Base-by-base conservation (phyloP, 1,140 invertebrate genomes). In the Trialeurodes vaporariorum region DNA sequence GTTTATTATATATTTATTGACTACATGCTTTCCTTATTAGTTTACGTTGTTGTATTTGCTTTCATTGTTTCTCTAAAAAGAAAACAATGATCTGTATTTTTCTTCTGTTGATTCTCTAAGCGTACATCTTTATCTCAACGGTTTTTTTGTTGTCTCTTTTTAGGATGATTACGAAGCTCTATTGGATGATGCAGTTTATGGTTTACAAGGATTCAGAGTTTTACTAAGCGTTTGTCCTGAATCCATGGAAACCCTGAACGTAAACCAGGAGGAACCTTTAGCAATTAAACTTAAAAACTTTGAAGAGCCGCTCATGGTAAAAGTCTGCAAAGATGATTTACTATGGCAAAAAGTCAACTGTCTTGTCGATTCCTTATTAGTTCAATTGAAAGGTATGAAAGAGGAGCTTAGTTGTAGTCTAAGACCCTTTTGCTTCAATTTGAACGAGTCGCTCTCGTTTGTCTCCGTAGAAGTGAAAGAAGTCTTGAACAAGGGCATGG, bases 221-320 rank as follows among this genome's bases (percentile, higher is more conserved):
- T 77, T 86, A 13, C 64, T 88, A 2, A 79, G 86, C 73, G 79
- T 85, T 34, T 84, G 83, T 71, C 86, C 86, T 21, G 76, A 76
- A 68, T 77, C 34, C 23, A n/a, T n/a, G n/a, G 34, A 65, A 2
- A 2, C 22, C 23, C 1, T 49, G 34, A 49, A 17, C 34, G 34
- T 9, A 17, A 49, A 49, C 17, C 34, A 49, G 17, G 34, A 49
- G 5, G 34, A 49, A 49, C 5, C 17, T 9, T 49, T 49, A 17
- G 5, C 34, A 49, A 49, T 77, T 11, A 72, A 64, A 2, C 65
- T 80, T 1, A 25, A 72, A 11, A 72, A 70, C 11, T 49, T 49
- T 49, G 69, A 67, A 12, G 74, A 80, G 64, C 77, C 82, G 22
- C 75, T 79, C 0, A 74, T 85, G 40, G 71, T 81, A 1, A 77